Percentiles rank a stretch among this genome's conserved stretches.
These are phyloP conservation scores for Agriotes lineatus DNA, from an alignment of 2,888 invertebrate species.

Conservation along the genomic window DNA sequence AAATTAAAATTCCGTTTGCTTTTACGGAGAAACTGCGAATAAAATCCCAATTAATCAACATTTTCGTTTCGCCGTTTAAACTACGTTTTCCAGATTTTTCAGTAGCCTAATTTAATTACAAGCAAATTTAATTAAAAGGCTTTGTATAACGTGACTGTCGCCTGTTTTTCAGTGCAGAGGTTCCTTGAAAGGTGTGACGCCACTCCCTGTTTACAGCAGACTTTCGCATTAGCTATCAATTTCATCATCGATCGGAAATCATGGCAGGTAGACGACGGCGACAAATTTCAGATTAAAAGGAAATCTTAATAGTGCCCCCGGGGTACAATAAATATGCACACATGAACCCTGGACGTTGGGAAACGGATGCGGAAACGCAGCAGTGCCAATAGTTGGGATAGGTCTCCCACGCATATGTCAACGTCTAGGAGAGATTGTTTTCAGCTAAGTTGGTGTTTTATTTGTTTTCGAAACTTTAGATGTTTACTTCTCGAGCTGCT, in stretches of 20 bases:
- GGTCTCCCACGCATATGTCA: conserved; percentile 30
- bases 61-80: too few species aligned
- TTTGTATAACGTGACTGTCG: conserved; percentile 17
- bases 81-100: background rate
- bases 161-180: background rate
- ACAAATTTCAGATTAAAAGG: conserved; percentile 18
- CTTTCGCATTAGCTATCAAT: conserved; percentile 26
- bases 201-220: conserved; percentile 30
- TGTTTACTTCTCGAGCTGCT: conserved; percentile 18
- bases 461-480: conserved; percentile 26
- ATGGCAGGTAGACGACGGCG: background rate
- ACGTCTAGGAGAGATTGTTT: conserved; percentile 25
- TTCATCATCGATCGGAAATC: conserved; percentile 31
- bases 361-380: conserved; percentile 3
- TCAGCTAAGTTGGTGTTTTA: conserved; percentile 27
- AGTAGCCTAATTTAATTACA: background rate
- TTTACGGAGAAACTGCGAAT: too few species aligned
- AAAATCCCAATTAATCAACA: too few species aligned
- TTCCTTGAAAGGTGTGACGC: conserved; percentile 32
- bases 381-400: conserved; percentile 6
- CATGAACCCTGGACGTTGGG: too few species aligned
- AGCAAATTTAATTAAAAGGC: background rate
- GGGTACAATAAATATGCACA: too few species aligned
- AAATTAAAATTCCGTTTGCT: too few species aligned
- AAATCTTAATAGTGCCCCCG: conserved; percentile 10